phyloP scores from a whole-genome alignment of 2,113 vertebrate genomes.

The Zapornia atra region DNA sequence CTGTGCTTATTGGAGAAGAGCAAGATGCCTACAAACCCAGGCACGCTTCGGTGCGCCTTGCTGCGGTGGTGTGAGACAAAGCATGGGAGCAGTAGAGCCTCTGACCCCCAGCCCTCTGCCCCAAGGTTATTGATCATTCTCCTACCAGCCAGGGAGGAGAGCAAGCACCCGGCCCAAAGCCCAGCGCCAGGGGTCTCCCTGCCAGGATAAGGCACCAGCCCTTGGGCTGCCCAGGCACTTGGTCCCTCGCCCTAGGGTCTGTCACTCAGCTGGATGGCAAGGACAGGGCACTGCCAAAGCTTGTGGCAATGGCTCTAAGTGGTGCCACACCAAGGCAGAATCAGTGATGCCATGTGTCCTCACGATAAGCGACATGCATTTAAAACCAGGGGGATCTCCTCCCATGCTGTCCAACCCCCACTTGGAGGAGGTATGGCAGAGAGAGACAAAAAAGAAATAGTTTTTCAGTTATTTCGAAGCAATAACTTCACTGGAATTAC shows the following conservation, averaged over 20 bases:
- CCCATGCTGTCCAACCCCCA: rapidly evolving
- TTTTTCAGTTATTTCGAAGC: not conserved
- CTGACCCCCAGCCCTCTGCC: not conserved
- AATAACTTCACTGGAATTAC: not conserved
- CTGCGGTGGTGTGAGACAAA: not conserved
- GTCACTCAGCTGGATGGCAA: rapidly evolving
- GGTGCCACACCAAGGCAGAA: rapidly evolving
- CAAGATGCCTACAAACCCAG: not conserved
- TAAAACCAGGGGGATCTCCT: rapidly evolving
- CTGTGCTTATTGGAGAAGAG: not conserved
- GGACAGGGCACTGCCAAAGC: rapidly evolving
- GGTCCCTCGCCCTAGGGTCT: not conserved
- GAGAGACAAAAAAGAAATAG: not conserved
- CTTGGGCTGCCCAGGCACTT: too few species aligned
- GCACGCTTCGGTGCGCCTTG: rapidly evolving
- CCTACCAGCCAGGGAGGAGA: not conserved
- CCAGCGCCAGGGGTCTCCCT: rapidly evolving
- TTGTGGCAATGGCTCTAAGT: not conserved
- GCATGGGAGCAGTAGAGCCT: not conserved
- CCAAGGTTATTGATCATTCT: not conserved
- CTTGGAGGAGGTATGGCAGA: not conserved
- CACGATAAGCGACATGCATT: not conserved
- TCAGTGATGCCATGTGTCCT: not conserved
- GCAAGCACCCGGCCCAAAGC: rapidly evolving
- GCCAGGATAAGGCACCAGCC: rapidly evolving